Conservation (phyloP, 2,113 vertebrate species). For the Nettapus auritus region DNA sequence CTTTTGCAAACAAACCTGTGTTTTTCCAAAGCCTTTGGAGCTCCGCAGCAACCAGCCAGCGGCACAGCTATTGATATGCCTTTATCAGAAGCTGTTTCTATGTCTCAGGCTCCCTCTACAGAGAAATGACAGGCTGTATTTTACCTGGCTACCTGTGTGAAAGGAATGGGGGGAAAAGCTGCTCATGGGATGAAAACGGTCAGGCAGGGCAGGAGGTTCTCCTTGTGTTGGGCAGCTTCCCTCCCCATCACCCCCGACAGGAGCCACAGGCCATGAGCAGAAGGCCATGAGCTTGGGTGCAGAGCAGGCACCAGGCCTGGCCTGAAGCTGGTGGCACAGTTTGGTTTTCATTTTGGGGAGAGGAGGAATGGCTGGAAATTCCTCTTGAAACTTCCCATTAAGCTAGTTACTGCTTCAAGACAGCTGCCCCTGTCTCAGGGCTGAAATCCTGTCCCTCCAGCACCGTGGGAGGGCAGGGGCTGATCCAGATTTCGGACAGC, state of each 20-base stretch:
- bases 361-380: not conserved
- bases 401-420: not conserved
- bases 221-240: not conserved
- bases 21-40: not conserved
- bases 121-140: not conserved
- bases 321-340: not conserved
- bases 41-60: not conserved
- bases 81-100: not conserved
- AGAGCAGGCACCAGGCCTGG: not conserved
- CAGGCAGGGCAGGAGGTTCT: not conserved
- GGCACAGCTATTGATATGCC: not conserved
- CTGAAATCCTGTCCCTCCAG: not conserved
- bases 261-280: not conserved
- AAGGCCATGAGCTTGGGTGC: not conserved
- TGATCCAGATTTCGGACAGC: not conserved
- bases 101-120: not conserved
- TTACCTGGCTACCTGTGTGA: not conserved
- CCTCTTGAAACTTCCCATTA: not conserved
- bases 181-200: accelerated
- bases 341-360: not conserved
- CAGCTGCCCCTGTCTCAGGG: not conserved
- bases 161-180: not conserved
- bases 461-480: not conserved
- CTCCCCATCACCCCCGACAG: not conserved
- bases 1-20: not conserved